These are phyloP conservation scores for Dromaius novaehollandiae DNA, from an alignment of 2,113 vertebrate genomes.

Conservation along the genomic window DNA sequence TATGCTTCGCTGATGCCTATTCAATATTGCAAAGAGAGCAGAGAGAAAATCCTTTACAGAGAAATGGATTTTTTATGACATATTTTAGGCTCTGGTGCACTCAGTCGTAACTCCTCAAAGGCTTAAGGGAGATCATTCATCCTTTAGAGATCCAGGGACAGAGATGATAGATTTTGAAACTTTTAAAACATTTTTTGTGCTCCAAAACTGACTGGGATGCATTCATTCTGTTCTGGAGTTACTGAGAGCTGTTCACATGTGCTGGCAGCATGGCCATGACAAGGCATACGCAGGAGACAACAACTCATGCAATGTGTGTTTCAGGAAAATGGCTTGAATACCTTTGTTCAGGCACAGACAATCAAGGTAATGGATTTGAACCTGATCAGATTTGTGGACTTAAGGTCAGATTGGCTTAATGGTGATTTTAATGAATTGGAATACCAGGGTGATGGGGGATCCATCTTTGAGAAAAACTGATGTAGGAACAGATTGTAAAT, in stretches of 20 bases:
- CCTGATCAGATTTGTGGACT: neutral
- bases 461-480: neutral
- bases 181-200: neutral
- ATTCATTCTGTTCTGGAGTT: neutral
- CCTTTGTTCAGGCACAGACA: neutral
- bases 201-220: neutral
- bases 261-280: neutral
- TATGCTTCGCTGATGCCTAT: neutral
- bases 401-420: neutral
- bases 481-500: neutral
- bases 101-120: neutral
- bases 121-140: neutral
- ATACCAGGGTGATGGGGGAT: neutral
- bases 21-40: neutral
- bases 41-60: neutral
- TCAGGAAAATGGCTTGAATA: neutral
- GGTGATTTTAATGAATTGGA: neutral
- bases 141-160: neutral
- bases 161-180: neutral
- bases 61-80: neutral
- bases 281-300: too few species aligned
- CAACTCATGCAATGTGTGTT: neutral
- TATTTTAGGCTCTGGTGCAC: rapidly evolving
- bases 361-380: neutral
- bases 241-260: rapidly evolving